Percentiles rank a stretch among this genome's conserved stretches.
Conservation (phyloP, 1,140 invertebrate genomes). For the Anoplolepis gracilipes region DNA sequence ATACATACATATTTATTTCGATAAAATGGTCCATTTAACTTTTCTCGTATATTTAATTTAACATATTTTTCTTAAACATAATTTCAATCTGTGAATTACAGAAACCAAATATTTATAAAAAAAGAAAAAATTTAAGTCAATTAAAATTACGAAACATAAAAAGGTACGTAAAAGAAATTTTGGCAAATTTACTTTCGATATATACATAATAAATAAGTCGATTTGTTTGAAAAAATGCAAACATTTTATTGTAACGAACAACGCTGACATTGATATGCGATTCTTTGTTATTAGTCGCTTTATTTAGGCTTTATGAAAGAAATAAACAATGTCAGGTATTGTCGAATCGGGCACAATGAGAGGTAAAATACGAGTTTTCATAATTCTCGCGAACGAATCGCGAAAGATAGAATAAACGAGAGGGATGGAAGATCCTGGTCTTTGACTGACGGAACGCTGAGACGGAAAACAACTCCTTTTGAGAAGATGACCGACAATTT, state of each 20-base stretch:
- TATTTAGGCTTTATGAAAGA: slow-evolving; percentile 41
- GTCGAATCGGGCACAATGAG: slow-evolving; percentile 24
- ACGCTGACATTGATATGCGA: slow-evolving; percentile 18
- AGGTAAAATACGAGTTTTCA: slow-evolving; percentile 58
- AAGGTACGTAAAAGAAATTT: not conserved
- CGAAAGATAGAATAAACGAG: too few relatives aligned
- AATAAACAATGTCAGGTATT: slow-evolving; percentile 20
- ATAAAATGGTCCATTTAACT: not conserved
- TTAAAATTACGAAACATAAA: not conserved
- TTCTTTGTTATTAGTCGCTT: slow-evolving; percentile 39
- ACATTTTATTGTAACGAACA: not conserved
- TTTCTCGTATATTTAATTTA: slow-evolving; percentile 8
- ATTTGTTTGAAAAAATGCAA: not conserved
- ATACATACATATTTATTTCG: not conserved
- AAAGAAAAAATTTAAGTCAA: not conserved
- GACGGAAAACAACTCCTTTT: slow-evolving; percentile 16
- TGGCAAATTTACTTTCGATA: too few relatives aligned
- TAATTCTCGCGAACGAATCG: slow-evolving; percentile 63
- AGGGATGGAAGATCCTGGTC: slow-evolving; percentile 4
- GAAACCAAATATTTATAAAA: not conserved
- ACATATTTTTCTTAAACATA: not conserved
- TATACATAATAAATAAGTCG: not conserved
- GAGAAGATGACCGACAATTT: slow-evolving; percentile 51
- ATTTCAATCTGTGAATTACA: not conserved
- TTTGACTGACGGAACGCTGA: not conserved